Evolutionary conservation across 2,797 vertebrate genomes (phyloP), one percentile per base, ranked within the genome.

Genomic region (Odontamblyopus lacepedii): DNA sequence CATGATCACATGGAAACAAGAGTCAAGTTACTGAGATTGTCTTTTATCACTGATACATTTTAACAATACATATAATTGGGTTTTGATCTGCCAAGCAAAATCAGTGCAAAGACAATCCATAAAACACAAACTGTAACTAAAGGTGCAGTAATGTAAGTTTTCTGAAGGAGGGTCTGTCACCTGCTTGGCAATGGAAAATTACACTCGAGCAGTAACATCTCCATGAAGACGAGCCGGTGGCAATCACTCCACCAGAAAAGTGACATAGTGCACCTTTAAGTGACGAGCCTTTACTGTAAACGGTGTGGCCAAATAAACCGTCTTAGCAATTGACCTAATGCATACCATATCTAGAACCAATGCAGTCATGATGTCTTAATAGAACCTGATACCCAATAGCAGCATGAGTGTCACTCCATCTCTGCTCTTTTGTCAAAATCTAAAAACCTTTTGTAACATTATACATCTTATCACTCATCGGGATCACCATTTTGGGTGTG

Each of bases 1-100:
- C 23, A 66, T 18, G 18, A 73, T 44, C 27, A 64, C 3, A 60
- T n/a, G 26, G 16, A 30, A 75, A 73, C 73, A 6, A 63, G 18
- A 64, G 6, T 51, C 9, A 19, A 67, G 50, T 30, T 29, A 16
- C 6, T 38, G 18, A 35, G 15, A 19, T 6, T 19, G 60, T 59
- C 1, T 29, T 27, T 60, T 48, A 48, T 15, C 44, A 48, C 13
- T 48, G 13, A 48, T 48, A 48, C 44, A 48, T 48, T 48, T 44
- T 48, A 48, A 48, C 3, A 15, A 48, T 48, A 48, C 3, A 48
- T 15, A 48, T 16, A 48, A 48, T 16, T 15, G 15, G 44, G 5
- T 27, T 57, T 3, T n/a, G 3, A 3, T 56, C 55, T 56, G 23
- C 55, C n/a, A 56, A 56, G n/a, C 8, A 23, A 8, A 4, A 23